Evolutionary conservation across 2,797 vertebrate genomes (phyloP).

Genomic region (Poecilia picta): DNA sequence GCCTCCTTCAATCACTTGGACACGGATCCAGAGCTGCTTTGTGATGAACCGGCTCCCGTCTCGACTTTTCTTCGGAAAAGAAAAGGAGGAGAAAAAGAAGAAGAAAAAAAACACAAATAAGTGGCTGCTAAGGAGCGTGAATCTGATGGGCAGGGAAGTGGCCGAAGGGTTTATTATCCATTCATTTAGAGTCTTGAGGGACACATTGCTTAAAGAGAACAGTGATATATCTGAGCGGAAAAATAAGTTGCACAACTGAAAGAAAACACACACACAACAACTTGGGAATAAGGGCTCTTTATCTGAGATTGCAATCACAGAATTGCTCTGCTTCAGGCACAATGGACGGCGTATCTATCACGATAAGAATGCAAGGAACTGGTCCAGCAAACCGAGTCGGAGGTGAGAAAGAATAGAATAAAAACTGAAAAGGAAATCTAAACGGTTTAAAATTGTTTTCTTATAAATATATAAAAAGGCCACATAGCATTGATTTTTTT

Average conservation of each 20-base stretch:
- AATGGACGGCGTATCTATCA: constrained; percentile 49
- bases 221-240: constrained; percentile 52
- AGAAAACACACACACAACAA: constrained; percentile 24
- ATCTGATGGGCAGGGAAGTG: constrained; percentile 27
- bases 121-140: constrained; percentile 22
- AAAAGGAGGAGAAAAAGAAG: constrained; percentile 30
- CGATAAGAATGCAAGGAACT: constrained; percentile 42
- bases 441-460: background rate
- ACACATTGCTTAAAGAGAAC: constrained; percentile 36
- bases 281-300: constrained; percentile 39
- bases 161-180: constrained; percentile 57
- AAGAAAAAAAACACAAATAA: constrained; percentile 42
- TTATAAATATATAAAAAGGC: background rate
- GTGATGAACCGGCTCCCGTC: constrained; percentile 69
- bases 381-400: constrained; percentile 50
- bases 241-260: constrained; percentile 28
- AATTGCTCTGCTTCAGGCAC: constrained; percentile 48
- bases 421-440: background rate
- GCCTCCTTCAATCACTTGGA: constrained; percentile 59
- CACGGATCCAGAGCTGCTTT: constrained; percentile 60
- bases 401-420: constrained; percentile 1
- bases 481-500: background rate
- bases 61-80: constrained; percentile 20
- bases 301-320: constrained; percentile 55
- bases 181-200: constrained; percentile 43